Conservation (phyloP, 2,113 vertebrate genomes). For the Thryonomys swinderianus region DNA sequence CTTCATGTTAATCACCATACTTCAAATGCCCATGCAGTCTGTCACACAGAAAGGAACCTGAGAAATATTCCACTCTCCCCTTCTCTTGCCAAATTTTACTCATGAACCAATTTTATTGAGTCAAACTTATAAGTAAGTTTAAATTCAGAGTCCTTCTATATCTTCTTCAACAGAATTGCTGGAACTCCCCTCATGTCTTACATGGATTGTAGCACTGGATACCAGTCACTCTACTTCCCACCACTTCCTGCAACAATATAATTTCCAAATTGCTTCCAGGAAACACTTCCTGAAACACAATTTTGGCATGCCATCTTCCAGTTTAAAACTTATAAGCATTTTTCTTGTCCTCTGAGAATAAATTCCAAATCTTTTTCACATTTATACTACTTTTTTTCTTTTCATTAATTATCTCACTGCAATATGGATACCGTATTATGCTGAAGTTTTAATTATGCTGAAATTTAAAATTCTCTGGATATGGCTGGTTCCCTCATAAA, state of each 20-base stretch:
- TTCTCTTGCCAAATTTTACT: background rate
- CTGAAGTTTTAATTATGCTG: background rate
- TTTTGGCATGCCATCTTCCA: slow-evolving; percentile 48
- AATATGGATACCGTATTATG: background rate
- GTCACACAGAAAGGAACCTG: slow-evolving; percentile 4
- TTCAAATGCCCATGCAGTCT: background rate
- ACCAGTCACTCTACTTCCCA: background rate
- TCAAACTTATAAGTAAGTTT: background rate
- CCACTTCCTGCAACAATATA: background rate
- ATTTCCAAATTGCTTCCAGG: slow-evolving; percentile 39
- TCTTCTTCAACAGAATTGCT: background rate
- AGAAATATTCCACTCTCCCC: background rate
- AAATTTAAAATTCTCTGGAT: slow-evolving; percentile 2
- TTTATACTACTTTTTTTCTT: background rate
- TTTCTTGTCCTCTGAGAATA: slow-evolving; percentile 16
- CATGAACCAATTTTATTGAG: background rate
- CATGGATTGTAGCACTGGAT: background rate
- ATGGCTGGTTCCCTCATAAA: slow-evolving; percentile 4
- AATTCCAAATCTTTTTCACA: background rate
- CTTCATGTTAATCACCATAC: background rate
- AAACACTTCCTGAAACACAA: slow-evolving; percentile 64
- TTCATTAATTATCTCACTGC: background rate
- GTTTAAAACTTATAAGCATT: slow-evolving; percentile 58
- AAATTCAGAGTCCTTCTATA: background rate
- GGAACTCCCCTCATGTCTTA: background rate